A percentile compares a stretch with the other conserved stretches of the same genome.
These are phyloP conservation scores for Platanista minor DNA, from an alignment of 2,113 vertebrate genomes.

Conservation along the genomic window DNA sequence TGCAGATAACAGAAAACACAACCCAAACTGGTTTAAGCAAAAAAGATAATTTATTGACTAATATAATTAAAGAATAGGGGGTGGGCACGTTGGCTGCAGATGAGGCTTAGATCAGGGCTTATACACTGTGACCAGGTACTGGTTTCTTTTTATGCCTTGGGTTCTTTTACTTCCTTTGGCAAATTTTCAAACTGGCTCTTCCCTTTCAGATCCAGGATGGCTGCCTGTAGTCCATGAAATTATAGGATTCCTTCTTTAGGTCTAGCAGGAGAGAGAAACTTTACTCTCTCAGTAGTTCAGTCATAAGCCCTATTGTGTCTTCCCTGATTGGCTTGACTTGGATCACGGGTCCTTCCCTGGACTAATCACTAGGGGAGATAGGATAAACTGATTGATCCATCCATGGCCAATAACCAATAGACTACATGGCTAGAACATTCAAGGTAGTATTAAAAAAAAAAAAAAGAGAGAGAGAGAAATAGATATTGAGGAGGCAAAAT, in stretches of 20 bases:
- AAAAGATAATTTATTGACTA: neutral
- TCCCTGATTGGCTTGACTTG: neutral
- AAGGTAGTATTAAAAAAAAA: neutral
- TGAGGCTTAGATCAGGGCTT: neutral
- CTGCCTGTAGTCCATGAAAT: neutral
- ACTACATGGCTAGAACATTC: neutral
- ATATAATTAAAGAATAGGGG: neutral
- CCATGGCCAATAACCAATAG: neutral
- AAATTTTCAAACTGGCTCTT: neutral
- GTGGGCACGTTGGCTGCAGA: neutral
- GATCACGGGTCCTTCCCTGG: neutral
- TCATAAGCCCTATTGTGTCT: neutral
- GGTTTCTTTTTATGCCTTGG: slow-evolving; percentile 2
- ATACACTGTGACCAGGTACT: neutral
- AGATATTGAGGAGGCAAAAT: neutral
- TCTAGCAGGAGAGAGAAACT: neutral
- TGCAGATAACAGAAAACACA: neutral
- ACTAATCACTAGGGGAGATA: neutral
- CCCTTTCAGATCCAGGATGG: neutral
- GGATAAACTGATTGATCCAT: neutral
- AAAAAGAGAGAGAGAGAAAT: neutral
- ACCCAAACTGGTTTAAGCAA: neutral
- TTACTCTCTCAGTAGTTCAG: neutral
- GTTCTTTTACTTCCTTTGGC: neutral
- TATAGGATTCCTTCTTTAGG: neutral